Percentiles rank a stretch among this genome's conserved stretches.
These are phyloP conservation scores for Chromobotia macracanthus DNA, from an alignment of 2,797 vertebrate species.

Conservation along the genomic window DNA sequence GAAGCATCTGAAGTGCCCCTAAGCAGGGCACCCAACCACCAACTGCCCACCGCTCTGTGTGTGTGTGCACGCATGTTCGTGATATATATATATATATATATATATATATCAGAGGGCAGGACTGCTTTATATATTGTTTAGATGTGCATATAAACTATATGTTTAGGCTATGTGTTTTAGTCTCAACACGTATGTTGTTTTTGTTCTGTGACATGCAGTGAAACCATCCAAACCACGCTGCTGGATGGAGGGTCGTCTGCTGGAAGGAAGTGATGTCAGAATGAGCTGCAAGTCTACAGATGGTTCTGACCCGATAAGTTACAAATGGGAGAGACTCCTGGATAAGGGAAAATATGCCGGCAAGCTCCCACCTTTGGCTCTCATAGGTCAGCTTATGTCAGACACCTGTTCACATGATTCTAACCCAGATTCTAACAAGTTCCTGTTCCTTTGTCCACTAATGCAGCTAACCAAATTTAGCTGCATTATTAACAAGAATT, in stretches of 20 bases:
- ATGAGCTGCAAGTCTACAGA: conserved; percentile 80
- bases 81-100: too few relatives aligned
- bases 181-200: neutral
- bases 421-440: neutral
- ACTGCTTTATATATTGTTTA: too few relatives aligned
- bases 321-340: conserved; percentile 80
- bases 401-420: neutral
- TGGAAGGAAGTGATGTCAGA: conserved; percentile 80
- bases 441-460: too few relatives aligned
- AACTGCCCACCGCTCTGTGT: too few relatives aligned
- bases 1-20: too few relatives aligned
- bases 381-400: conserved; percentile 72
- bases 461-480: too few relatives aligned
- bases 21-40: too few relatives aligned
- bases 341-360: conserved; percentile 73
- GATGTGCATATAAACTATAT: too few relatives aligned
- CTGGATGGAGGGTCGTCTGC: conserved; percentile 80
- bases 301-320: conserved; percentile 81
- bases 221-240: conserved; percentile 85
- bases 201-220: conserved; percentile 65
- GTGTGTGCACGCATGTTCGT: too few relatives aligned
- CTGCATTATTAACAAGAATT: too few relatives aligned
- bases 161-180: neutral
- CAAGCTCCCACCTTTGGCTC: conserved; percentile 71
- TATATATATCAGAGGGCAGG: too few relatives aligned